Evolutionary conservation across 1,140 invertebrate genomes (phyloP), one percentile per base, ranked within the genome.

Genomic region (Dinoponera quadriceps): DNA sequence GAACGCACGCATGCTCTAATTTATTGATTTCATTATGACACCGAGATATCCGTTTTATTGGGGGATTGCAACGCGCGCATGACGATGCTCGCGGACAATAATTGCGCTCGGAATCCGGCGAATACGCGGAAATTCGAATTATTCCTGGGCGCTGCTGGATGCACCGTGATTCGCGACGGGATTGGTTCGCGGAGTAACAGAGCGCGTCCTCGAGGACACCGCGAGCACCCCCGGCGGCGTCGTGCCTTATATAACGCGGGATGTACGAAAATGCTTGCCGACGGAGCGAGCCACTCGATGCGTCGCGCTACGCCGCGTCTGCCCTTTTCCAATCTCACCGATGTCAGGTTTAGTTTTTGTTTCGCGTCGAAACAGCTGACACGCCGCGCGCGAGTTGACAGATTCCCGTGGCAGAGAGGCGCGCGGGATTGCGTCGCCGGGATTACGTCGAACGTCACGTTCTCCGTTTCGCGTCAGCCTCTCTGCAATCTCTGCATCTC

Each of bases 401-500:
- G 65, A 44, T 71, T 71, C 25, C 25, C 65, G 48, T 49, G 73
- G 59, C 27, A 65, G 18, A 57, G 33, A 27, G 29, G 49, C 62
- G 29, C 62, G 38, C 62, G 54, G 63, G 22, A 78, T 78, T 78
- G 75, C 65, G 65, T 54, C n/a, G 38, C 22, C 75, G 65, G 33
- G 65, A 80, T 80, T 80, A 78, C 73, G 74, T 83, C 82, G 82
- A 83, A 83, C 82, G 73, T 78, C 74, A 68, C 82, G 55, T 69
- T 51, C 57, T 60, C 55, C 57, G 33, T 73, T 48, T 33, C 25
- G 22, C 68, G 25, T 74, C 57, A 44, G 68, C 55, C 44, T 60
- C 44, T 48, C 54, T 18, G 27, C 29, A 80, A 80, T 80, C 51
- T 80, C 51, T 65, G 73, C n/a, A n/a, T 18, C 59, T 54, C 22